Conservation (phyloP, 2,797 vertebrate species). For the Catostomus latipinnis region DNA sequence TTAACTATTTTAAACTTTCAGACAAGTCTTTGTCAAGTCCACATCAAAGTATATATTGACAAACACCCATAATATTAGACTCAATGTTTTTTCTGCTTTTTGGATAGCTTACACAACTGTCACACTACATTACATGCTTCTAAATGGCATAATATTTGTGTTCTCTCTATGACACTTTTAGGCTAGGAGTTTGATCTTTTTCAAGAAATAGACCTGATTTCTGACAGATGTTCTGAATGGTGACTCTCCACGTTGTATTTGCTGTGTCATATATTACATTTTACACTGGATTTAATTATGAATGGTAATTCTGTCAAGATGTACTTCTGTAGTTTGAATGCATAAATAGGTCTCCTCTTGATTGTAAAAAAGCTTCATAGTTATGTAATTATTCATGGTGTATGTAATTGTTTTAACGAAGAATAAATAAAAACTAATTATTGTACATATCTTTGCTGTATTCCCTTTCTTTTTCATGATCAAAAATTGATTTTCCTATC, state of each 20-base stretch:
- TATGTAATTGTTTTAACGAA: background rate
- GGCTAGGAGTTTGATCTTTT: constrained; percentile 73
- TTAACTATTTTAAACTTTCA: no score
- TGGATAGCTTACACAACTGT: no score
- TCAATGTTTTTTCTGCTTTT: no score
- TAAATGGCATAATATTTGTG: background rate
- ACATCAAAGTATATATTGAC: no score
- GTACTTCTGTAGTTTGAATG: background rate
- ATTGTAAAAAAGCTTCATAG: background rate
- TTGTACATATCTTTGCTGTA: no score
- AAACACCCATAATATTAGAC: no score
- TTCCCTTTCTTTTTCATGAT: no score
- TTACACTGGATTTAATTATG: background rate
- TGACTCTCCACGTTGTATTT: constrained; percentile 54
- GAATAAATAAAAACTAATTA: constrained; percentile 9
- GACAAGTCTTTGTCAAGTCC: no score
- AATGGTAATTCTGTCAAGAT: constrained; percentile 6
- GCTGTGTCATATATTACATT: background rate
- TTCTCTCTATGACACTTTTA: constrained; percentile 47
- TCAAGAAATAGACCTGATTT: constrained; percentile 73
- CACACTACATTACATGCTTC: background rate
- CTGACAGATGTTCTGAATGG: constrained; percentile 65
- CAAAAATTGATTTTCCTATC: no score
- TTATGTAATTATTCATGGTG: background rate
- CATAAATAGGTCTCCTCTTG: background rate